Evolutionary conservation across 1,140 invertebrate species (phyloP).

Genomic region (Heliconius hermathena): DNA sequence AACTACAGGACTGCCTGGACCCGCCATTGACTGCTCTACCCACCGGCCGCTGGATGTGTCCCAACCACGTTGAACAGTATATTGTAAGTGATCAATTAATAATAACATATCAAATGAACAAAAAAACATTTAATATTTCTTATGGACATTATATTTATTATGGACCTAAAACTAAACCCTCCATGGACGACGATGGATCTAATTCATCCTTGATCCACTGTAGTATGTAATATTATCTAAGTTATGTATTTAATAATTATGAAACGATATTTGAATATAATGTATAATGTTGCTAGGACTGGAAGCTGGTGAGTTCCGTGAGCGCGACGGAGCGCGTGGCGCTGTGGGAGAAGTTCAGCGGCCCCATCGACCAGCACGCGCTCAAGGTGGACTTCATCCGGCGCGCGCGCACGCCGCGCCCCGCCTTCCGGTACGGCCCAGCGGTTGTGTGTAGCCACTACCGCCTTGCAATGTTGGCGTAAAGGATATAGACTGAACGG

Average conservation of each 20-base stretch:
- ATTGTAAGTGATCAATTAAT: conserved; percentile 82
- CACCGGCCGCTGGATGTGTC: conserved; percentile 97
- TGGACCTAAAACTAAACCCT: too few species aligned
- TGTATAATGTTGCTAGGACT: conserved; percentile 83
- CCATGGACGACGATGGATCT: too few species aligned
- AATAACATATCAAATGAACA: neutral
- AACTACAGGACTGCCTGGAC: conserved; percentile 91
- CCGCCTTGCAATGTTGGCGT: too few species aligned
- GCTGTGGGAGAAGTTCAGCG: conserved; percentile 91
- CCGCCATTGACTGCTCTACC: conserved; percentile 94
- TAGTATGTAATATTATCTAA: too few species aligned
- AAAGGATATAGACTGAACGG: too few species aligned
- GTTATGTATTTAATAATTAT: too few species aligned
- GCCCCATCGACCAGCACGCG: conserved; percentile 91
- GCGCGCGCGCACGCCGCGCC: conserved; percentile 87
- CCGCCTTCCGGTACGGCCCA: conserved; percentile 86
- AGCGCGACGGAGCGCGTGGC: conserved; percentile 92
- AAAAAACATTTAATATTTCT: too few species aligned
- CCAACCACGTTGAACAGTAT: conserved; percentile 95
- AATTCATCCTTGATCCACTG: too few species aligned
- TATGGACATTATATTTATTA: too few species aligned
- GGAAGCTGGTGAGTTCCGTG: conserved; percentile 89
- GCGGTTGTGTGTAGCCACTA: too few species aligned
- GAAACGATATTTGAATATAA: too few species aligned
- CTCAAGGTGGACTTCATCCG: conserved; percentile 93